Conservation (phyloP, 2,113 vertebrate species). For the Phyllostomus discolor region DNA sequence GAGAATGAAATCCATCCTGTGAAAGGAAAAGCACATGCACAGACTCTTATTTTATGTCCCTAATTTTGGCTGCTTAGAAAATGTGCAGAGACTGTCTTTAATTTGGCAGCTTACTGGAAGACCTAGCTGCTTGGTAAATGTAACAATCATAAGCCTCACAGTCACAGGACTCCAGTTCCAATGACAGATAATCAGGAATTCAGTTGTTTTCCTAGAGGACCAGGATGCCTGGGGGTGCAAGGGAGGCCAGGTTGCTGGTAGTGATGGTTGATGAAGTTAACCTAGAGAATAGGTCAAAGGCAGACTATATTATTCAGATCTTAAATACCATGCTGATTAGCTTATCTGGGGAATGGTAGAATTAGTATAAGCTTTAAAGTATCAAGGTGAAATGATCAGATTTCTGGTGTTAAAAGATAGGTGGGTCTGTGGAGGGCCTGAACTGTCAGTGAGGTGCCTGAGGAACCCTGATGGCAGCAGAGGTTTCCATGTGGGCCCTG, state of each 20-base stretch:
- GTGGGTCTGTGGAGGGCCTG: neutral
- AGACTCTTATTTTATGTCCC: neutral
- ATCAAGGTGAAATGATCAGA: neutral
- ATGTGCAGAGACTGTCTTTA: neutral
- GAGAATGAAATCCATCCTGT: neutral
- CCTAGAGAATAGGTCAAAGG: neutral
- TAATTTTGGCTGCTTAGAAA: neutral
- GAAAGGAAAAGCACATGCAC: neutral
- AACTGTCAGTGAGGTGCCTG: conserved; percentile 29
- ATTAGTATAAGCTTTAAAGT: neutral
- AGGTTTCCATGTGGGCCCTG: accelerated
- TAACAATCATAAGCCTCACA: neutral
- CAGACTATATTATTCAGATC: neutral
- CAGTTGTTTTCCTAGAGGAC: neutral
- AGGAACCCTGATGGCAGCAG: neutral
- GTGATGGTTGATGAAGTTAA: neutral
- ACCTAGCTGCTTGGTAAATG: neutral
- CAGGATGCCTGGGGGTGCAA: neutral
- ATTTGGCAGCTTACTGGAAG: neutral
- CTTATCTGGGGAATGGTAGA: neutral
- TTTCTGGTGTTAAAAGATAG: neutral
- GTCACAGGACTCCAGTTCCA: neutral
- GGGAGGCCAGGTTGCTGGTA: neutral
- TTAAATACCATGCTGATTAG: neutral
- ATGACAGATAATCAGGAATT: neutral